Base-by-base conservation (phyloP, 2,113 vertebrate genomes). In the Gymnarchus niloticus region DNA sequence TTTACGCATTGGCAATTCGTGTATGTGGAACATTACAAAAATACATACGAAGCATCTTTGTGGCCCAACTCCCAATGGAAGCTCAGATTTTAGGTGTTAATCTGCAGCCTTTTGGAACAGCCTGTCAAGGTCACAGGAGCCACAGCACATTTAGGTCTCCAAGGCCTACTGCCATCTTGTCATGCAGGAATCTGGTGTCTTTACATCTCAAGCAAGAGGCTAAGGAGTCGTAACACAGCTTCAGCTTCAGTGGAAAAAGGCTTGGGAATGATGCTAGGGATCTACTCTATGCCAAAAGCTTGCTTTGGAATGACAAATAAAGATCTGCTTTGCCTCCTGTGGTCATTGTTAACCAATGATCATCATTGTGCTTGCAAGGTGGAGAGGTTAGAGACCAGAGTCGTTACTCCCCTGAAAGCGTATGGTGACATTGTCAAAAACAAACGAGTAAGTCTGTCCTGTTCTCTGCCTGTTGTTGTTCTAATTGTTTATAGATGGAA, bases 301-400 rank as follows among this genome's bases (percentile, higher is more conserved):
- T 19, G 21, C 46, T 44, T 25, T 48, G 57, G 56, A 3, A 69
- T 37, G 61, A 44, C 56, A 83, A 33, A 7, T 3, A 41, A 33
- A 61, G 37, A 46, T 44, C 8, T n/a, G n/a, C 4, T 0, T 9
- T 28, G 28, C 12, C 17, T 25, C 28, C 6, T 76, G 10, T 51
- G 59, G 17, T 80, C 1, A n/a, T 12, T 23, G 37, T 52, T 23
- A 76, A n/a, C 0, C 14, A 44, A 37, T 83, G 25, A 73, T 46
- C 76, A 76, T 17, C 33, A 56, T 73, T n/a, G 19, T 9, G 61
- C 57, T 57, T 33, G 80, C 46, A 69, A 95, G 95, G 91, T 94
- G 0, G 94, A 96, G 85, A 92, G 95, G 87, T 89, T 96, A 89
- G 95, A 96, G 57, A 87, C 56, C 1, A 94, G 93, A 90, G 95